Base-by-base conservation (phyloP, 2,888 invertebrate species). In the Neoaliturus tenellus region DNA sequence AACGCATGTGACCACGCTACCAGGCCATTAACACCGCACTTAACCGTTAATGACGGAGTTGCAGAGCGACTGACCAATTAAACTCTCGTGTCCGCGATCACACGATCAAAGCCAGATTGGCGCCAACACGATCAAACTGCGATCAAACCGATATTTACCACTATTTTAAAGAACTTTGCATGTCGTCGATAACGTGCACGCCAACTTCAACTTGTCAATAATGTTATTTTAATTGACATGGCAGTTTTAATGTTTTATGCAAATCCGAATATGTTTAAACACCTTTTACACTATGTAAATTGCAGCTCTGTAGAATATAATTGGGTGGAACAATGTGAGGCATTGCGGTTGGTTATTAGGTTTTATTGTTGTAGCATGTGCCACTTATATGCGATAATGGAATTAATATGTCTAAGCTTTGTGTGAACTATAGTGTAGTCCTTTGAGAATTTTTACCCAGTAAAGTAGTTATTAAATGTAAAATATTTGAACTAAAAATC, bases 221-320 rank as follows among this genome's bases (percentile, higher is more conserved):
- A 62, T 62, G 62, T 62, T 28, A 62, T 28, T 62, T 62, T 62
- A 62, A 62, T 62, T 62, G 62, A 8, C 10, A 62, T 62, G 28
- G 28, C 51, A 4, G 51, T 25, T 62, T 23, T 62, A 23, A 55
- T 55, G 55, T 55, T 62, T 62, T 62, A 62, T 62, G 62, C 62
- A 62, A 62, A 62, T 62, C 17, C 31, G 3, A 12, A 4, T 3
- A 31, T 31, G 62, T 62, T 62, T 25, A 1, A 23, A 62, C 62
- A 51, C 4, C n/a, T 20, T 51, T 51, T 20, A 51, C 20, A 51
- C 17, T n/a, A n/a, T n/a, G n/a, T n/a, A n/a, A n/a, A n/a, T n/a
- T n/a, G n/a, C n/a, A n/a, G n/a, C n/a, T n/a, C n/a, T n/a, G n/a
- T n/a, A n/a, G n/a, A n/a, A n/a, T n/a, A n/a, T n/a, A n/a, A n/a